phyloP scores from a whole-genome alignment of 2,888 invertebrate genomes.

The Xiphydria camelus region DNA sequence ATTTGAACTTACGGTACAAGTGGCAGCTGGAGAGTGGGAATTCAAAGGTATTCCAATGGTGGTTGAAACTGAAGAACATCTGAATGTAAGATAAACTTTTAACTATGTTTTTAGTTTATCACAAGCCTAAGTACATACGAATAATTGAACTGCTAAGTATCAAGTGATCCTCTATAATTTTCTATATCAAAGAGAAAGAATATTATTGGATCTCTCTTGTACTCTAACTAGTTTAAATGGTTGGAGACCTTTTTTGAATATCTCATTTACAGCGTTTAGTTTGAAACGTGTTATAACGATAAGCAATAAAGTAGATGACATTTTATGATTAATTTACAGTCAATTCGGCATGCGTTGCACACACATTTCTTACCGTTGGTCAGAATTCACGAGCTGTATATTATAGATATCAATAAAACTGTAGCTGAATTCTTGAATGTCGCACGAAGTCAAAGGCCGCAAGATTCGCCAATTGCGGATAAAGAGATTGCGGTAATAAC shows the following conservation, averaged over 20 bases:
- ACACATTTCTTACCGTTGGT: slow-evolving; percentile 71
- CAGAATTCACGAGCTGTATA: slow-evolving; percentile 84
- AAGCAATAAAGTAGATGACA: too few species aligned
- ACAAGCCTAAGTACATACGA: slow-evolving; percentile 1
- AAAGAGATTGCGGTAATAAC: slow-evolving; percentile 61
- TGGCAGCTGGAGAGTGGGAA: slow-evolving; percentile 72
- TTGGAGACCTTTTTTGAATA: too few species aligned
- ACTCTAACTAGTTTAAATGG: too few species aligned
- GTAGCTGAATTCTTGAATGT: slow-evolving; percentile 69
- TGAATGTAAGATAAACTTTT: slow-evolving; percentile 62
- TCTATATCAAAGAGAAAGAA: not conserved
- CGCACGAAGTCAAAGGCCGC: slow-evolving; percentile 60
- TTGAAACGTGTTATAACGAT: too few species aligned
- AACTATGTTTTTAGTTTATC: slow-evolving; percentile 6
- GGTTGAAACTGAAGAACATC: slow-evolving; percentile 70
- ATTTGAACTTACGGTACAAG: slow-evolving; percentile 73
- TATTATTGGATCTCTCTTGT: too few species aligned
- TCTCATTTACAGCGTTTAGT: not conserved
- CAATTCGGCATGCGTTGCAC: slow-evolving; percentile 72
- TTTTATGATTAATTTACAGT: slow-evolving; percentile 59
- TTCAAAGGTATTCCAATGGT: slow-evolving; percentile 72
- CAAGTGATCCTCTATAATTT: slow-evolving; percentile 8
- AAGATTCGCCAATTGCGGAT: slow-evolving; percentile 27
- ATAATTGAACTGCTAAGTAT: not conserved
- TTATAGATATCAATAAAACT: slow-evolving; percentile 72